Conservation (phyloP, 2,113 vertebrate species). For the Crotalus viridis region DNA sequence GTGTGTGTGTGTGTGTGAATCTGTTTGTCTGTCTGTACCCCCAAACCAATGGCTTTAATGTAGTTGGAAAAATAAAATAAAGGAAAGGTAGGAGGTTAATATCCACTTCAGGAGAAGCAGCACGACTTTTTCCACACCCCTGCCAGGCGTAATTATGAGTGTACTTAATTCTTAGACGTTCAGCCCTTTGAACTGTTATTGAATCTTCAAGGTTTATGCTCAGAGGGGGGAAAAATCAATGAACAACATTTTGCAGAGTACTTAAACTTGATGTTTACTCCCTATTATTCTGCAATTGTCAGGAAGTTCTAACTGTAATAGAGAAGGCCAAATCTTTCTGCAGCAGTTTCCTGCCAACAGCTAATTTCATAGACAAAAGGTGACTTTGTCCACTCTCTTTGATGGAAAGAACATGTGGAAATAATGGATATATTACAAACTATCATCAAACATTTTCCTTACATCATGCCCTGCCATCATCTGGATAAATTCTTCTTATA, state of each 20-base stretch:
- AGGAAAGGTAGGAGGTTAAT: conserved; percentile 35
- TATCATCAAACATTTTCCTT: neutral
- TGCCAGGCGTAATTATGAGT: conserved; percentile 47
- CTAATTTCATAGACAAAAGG: neutral
- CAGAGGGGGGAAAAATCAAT: conserved; percentile 19
- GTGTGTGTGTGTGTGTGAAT: too few species aligned
- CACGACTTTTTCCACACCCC: conserved; percentile 24
- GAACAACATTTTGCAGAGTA: conserved; percentile 22
- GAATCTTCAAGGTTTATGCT: conserved; percentile 36
- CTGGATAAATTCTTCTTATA: neutral
- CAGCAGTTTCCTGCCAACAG: conserved; percentile 20
- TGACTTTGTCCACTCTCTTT: neutral
- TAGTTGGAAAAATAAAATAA: conserved; percentile 38
- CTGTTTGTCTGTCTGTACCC: neutral
- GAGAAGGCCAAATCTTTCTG: conserved; percentile 27
- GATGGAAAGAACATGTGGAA: neutral
- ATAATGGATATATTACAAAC: conserved; percentile 18
- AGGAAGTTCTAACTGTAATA: conserved; percentile 27
- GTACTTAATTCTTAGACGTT: conserved; percentile 49
- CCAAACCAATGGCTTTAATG: conserved; percentile 40
- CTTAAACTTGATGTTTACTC: conserved; percentile 18
- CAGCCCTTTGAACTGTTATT: conserved; percentile 50
- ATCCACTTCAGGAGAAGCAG: conserved; percentile 41
- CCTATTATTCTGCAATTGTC: conserved; percentile 28
- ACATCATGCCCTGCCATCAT: neutral